phyloP scores from a whole-genome alignment of 2,797 vertebrate genomes.

The Heteromormyrus szaboi region DNA sequence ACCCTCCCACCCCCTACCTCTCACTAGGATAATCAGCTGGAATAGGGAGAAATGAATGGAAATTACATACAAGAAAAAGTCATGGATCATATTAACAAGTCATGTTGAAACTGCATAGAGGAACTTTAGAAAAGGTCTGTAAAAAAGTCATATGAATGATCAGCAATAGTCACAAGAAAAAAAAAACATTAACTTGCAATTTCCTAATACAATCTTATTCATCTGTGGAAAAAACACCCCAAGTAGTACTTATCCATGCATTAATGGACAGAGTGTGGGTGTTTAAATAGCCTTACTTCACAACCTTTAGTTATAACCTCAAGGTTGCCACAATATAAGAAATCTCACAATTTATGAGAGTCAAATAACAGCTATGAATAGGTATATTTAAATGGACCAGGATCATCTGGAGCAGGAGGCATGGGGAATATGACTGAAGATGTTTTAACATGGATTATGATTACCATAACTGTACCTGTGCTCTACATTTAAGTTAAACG shows the following conservation, averaged over 20 bases:
- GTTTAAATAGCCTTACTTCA: constrained; percentile 12
- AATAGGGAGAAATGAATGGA: background rate
- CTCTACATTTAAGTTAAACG: constrained; percentile 13
- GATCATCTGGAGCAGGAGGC: background rate
- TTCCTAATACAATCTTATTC: background rate
- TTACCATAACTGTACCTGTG: constrained; percentile 17
- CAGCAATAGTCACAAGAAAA: background rate
- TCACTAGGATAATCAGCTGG: background rate
- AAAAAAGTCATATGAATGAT: background rate
- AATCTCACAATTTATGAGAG: background rate
- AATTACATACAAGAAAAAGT: background rate
- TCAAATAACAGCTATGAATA: background rate
- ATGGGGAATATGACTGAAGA: background rate
- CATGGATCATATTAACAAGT: background rate
- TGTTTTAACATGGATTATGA: background rate
- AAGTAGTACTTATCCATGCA: constrained; percentile 1
- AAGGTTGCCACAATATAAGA: constrained; percentile 1
- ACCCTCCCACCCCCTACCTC: background rate
- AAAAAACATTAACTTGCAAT: background rate
- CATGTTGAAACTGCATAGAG: background rate
- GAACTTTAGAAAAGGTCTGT: background rate
- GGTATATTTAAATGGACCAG: background rate
- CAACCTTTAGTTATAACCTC: constrained; percentile 2
- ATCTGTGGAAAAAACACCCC: background rate
- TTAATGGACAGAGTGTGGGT: constrained; percentile 9